Evolutionary conservation across 2,797 vertebrate genomes (phyloP).

Genomic region (Takifugu ocellatus): DNA sequence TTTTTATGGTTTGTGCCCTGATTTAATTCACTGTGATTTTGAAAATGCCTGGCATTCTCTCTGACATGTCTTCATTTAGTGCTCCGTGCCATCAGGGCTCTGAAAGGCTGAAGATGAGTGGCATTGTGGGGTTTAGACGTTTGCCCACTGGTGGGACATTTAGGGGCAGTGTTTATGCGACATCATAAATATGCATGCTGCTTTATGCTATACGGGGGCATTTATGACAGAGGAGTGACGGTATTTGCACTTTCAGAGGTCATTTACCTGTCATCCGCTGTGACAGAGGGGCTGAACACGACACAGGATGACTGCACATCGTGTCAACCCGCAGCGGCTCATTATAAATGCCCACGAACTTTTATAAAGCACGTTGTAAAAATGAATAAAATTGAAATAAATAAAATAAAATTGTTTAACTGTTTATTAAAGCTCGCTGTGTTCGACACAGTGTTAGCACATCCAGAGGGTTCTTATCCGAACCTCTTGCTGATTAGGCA

Average conservation of each 20-base stretch:
- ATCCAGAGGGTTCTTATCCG: no score
- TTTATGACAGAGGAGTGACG: slow-evolving; percentile 74
- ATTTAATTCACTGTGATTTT: slow-evolving; percentile 59
- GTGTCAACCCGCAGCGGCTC: slow-evolving; percentile 18
- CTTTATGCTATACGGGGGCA: slow-evolving; percentile 57
- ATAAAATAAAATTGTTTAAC: no score
- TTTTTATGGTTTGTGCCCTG: slow-evolving; percentile 57
- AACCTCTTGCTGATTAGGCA: slow-evolving; percentile 7
- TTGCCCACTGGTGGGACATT: background rate
- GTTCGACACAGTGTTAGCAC: no score
- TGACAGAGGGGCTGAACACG: slow-evolving; percentile 51
- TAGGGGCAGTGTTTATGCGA: slow-evolving; percentile 57
- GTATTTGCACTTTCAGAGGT: slow-evolving; percentile 72
- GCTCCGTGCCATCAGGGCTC: slow-evolving; percentile 58
- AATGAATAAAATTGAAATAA: no score
- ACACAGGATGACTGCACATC: slow-evolving; percentile 44
- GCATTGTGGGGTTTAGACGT: slow-evolving; percentile 41
- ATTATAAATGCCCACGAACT: slow-evolving; percentile 26
- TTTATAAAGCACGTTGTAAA: no score
- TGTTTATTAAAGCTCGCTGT: no score
- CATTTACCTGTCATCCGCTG: slow-evolving; percentile 73
- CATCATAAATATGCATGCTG: slow-evolving; percentile 79
- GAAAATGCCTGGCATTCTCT: slow-evolving; percentile 71
- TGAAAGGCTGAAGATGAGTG: slow-evolving; percentile 61
- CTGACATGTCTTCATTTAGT: slow-evolving; percentile 61